These are phyloP conservation scores for Caenorhabditis uteleia DNA, from an alignment of 2,888 invertebrate species.

Conservation along the genomic window DNA sequence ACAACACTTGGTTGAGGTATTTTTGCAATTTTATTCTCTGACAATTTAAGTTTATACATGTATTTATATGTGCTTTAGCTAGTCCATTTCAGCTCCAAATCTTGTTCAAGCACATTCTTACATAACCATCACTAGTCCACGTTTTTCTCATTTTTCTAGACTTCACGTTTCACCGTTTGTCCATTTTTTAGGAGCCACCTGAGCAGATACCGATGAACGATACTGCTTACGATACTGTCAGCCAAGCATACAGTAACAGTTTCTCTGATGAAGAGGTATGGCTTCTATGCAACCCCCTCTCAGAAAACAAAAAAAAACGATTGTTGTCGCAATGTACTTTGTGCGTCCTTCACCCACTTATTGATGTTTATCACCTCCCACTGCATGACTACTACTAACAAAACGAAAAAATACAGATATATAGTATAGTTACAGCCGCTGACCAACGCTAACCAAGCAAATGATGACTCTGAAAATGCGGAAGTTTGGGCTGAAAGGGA, in stretches of 20 bases:
- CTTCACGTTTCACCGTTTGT: too few relatives aligned
- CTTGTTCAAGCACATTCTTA: too few relatives aligned
- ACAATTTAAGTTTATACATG: too few relatives aligned
- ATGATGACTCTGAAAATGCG: slow-evolving; percentile 22
- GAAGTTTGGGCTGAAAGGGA: slow-evolving; percentile 38
- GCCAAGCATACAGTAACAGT: slow-evolving; percentile 53
- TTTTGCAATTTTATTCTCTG: not conserved
- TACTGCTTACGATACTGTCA: slow-evolving; percentile 38
- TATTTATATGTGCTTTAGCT: slow-evolving; percentile 7
- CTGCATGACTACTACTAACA: too few relatives aligned
- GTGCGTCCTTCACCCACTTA: too few relatives aligned
- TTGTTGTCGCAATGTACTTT: too few relatives aligned
- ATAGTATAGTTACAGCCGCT: slow-evolving; percentile 7
- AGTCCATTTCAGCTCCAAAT: too few relatives aligned
- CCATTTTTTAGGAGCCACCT: slow-evolving; percentile 35
- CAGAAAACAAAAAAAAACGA: too few relatives aligned
- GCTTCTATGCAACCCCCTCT: not conserved
- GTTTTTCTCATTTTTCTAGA: not conserved
- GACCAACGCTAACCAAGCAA: slow-evolving; percentile 7
- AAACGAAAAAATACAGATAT: too few relatives aligned
- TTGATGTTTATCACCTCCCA: too few relatives aligned
- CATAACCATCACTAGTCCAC: too few relatives aligned
- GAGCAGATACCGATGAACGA: slow-evolving; percentile 40
- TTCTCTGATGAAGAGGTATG: slow-evolving; percentile 49
- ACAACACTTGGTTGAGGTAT: slow-evolving; percentile 52